Conservation (phyloP, 2,113 vertebrate species). For the Synodontis membranacea region DNA sequence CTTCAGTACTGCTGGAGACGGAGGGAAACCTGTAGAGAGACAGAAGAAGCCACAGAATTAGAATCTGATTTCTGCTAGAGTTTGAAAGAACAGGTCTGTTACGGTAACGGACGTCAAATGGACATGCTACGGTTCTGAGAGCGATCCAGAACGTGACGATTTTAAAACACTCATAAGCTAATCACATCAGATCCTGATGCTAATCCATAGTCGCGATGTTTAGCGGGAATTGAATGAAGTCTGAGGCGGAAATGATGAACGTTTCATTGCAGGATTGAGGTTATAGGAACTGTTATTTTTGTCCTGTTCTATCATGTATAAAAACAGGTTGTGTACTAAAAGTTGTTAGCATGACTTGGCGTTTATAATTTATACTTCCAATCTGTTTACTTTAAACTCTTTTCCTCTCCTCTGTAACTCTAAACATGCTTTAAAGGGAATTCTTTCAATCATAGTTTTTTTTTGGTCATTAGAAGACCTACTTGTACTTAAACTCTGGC, state of each 20-base stretch:
- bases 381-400: too few species aligned
- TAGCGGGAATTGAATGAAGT: too few species aligned
- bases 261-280: too few species aligned
- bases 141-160: not conserved
- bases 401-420: not conserved
- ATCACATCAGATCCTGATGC: not conserved
- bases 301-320: too few species aligned
- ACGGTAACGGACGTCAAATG: too few species aligned
- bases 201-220: not conserved
- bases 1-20: slow-evolving; percentile 80
- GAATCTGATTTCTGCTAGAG: not conserved
- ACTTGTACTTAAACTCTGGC: slow-evolving; percentile 23
- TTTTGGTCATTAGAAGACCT: not conserved
- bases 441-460: not conserved
- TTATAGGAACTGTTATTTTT: too few species aligned
- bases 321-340: not conserved
- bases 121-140: too few species aligned
- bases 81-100: too few species aligned
- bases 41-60: not conserved
- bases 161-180: not conserved
- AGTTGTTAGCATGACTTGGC: too few species aligned
- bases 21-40: slow-evolving; percentile 78
- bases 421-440: not conserved
- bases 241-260: too few species aligned
- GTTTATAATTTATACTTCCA: not conserved